Percentiles rank a stretch among this genome's conserved stretches.
Evolutionary conservation across 2,113 vertebrate genomes (phyloP).

Genomic region (Phylloscopus trochilus): DNA sequence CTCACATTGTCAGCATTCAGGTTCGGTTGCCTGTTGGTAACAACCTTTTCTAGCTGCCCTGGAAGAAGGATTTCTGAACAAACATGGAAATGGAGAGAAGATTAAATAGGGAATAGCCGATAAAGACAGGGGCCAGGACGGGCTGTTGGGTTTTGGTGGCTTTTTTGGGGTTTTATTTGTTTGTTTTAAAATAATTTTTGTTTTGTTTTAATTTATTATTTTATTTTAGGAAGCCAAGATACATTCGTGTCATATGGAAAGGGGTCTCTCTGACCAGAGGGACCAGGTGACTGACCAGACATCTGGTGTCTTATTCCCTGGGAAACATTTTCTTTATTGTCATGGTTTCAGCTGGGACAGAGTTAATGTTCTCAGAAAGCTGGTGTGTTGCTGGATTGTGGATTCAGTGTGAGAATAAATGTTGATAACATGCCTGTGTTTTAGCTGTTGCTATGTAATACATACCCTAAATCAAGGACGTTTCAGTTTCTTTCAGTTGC

Average conservation of each 20-base stretch:
- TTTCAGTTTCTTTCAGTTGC: background rate
- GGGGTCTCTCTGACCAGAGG: background rate
- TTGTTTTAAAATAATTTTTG: background rate
- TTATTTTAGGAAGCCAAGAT: background rate
- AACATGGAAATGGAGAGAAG: background rate
- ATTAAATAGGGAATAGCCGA: background rate
- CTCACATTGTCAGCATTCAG: background rate
- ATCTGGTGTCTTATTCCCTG: background rate
- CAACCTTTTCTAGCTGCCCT: conserved; percentile 11
- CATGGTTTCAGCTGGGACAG: background rate
- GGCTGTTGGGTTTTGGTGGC: background rate
- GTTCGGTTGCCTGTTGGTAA: background rate
- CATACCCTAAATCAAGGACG: background rate
- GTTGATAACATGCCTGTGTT: rapidly evolving
- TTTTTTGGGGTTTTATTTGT: background rate
- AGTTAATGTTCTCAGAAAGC: background rate
- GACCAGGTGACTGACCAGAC: background rate
- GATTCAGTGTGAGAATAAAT: background rate
- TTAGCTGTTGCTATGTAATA: background rate
- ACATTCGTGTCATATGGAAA: background rate
- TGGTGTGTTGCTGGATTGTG: background rate
- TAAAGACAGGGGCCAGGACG: background rate
- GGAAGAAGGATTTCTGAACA: conserved; percentile 8
- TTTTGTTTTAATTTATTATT: background rate
- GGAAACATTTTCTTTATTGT: background rate